Base-by-base conservation (phyloP, 2,113 vertebrate species). In the Verasper variegatus region DNA sequence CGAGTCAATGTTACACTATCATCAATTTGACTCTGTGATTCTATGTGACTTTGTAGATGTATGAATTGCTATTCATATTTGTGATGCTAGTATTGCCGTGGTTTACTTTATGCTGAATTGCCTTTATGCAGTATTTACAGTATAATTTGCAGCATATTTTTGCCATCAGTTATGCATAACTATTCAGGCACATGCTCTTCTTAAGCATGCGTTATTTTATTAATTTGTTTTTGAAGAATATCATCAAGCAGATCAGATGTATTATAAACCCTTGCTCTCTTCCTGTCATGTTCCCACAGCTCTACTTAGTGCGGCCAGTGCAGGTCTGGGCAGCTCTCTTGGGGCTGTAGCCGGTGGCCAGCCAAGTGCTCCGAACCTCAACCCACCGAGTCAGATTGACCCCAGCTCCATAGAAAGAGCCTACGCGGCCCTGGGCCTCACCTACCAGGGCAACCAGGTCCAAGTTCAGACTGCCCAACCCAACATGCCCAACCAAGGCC, bases 321-420 rank as follows among this genome's bases (percentile, higher is more conserved):
- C 97, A 81, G 95, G 96, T 75, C 93, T 98, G 79, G 93, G 95
- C 79, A 95, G 95, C 77, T 84, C 97, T 11, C 84, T 95, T 27
- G 95, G 96, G 58, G 92, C 95, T 0, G 93, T 97, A 31, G 94
- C 96, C 0, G 96, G 98, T 74, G 96, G 96, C 54, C 96, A 97
- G 31, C 95, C 95, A 74, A 95, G 94, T 74, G 70, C 97, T 0
- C 94, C 97, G 55, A 97, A 88, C 90, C 94, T 99, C 72, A 98
- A 96, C 92, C 95, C 96, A 40, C 94, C 96, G 20, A 97, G 95
- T 90, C 97, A 98, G 92, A 99, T 99, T 81, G 98, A 99, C 86
- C 98, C 97, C 81, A 99, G 98, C 91, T 99, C 97, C 37, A 99
- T 99, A 66, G 97, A 99, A 84, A 93, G 98, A 90, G 98, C 97